These are phyloP conservation scores for Coregonus suidteri DNA, from an alignment of 2,797 vertebrate species.

Conservation along the genomic window DNA sequence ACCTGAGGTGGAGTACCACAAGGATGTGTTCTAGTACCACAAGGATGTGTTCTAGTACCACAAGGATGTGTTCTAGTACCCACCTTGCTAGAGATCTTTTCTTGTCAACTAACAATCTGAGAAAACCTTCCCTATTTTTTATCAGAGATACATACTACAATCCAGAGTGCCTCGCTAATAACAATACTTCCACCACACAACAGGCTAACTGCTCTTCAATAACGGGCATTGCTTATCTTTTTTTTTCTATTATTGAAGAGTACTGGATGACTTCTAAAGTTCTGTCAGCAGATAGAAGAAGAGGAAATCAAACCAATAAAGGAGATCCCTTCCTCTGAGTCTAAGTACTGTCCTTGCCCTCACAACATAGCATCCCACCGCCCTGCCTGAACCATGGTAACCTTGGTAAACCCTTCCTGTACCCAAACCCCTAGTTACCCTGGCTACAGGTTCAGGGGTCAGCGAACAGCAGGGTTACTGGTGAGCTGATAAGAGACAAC, in stretches of 20 bases:
- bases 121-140: too few relatives aligned
- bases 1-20: too few relatives aligned
- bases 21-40: too few relatives aligned
- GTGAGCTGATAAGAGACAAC: conserved; percentile 40
- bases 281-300: neutral
- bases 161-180: too few relatives aligned
- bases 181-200: neutral
- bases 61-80: too few relatives aligned
- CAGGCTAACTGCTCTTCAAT: neutral
- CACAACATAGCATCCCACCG: conserved; percentile 9
- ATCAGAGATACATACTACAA: too few relatives aligned
- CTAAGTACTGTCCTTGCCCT: conserved; percentile 16
- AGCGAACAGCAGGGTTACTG: conserved; percentile 51
- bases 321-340: conserved; percentile 13
- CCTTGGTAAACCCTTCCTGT: neutral
- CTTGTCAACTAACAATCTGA: neutral
- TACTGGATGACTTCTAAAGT: neutral
- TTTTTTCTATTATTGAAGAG: too few relatives aligned
- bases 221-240: too few relatives aligned
- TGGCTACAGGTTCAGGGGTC: conserved; percentile 51
- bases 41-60: too few relatives aligned
- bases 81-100: too few relatives aligned
- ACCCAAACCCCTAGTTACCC: conserved; percentile 31
- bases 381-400: neutral
- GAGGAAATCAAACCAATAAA: conserved; percentile 15